phyloP scores from a whole-genome alignment of 1,140 invertebrate species.

The Capitella teleta region DNA sequence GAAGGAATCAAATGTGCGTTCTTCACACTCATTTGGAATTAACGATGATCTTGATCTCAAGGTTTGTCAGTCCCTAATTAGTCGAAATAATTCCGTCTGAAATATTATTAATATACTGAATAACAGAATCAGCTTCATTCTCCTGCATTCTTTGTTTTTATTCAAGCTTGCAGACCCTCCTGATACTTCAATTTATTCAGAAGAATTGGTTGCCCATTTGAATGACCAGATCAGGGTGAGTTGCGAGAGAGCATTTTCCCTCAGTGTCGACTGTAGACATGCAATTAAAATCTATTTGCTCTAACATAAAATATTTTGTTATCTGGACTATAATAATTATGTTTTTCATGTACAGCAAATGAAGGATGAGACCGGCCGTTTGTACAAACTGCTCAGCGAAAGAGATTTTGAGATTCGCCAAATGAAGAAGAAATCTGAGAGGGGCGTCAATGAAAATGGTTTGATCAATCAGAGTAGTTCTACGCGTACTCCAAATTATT shows the following conservation, averaged over 20 bases:
- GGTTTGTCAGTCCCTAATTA: slow-evolving; percentile 13
- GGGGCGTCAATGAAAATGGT: too few relatives aligned
- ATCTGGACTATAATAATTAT: neutral
- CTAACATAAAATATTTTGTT: neutral
- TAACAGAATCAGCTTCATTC: neutral
- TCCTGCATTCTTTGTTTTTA: slow-evolving; percentile 2
- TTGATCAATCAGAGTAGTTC: neutral
- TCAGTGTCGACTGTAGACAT: neutral
- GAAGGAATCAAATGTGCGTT: neutral
- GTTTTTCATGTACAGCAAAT: slow-evolving; percentile 26
- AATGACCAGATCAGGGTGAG: slow-evolving; percentile 33
- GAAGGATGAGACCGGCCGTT: slow-evolving; percentile 41
- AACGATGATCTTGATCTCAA: slow-evolving; percentile 27
- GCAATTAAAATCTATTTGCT: neutral
- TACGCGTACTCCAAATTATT: too few relatives aligned
- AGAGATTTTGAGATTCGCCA: slow-evolving; percentile 40
- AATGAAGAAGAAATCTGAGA: slow-evolving; percentile 33
- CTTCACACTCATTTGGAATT: slow-evolving; percentile 20
- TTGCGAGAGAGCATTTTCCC: neutral
- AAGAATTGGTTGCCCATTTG: slow-evolving; percentile 31
- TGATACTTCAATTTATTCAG: slow-evolving; percentile 22
- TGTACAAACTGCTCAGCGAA: slow-evolving; percentile 38
- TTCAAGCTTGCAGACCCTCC: slow-evolving; percentile 23
- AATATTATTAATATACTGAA: neutral
- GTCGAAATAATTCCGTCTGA: neutral